phyloP scores from a whole-genome alignment of 2,113 vertebrate genomes.

The Plectropomus leopardus region DNA sequence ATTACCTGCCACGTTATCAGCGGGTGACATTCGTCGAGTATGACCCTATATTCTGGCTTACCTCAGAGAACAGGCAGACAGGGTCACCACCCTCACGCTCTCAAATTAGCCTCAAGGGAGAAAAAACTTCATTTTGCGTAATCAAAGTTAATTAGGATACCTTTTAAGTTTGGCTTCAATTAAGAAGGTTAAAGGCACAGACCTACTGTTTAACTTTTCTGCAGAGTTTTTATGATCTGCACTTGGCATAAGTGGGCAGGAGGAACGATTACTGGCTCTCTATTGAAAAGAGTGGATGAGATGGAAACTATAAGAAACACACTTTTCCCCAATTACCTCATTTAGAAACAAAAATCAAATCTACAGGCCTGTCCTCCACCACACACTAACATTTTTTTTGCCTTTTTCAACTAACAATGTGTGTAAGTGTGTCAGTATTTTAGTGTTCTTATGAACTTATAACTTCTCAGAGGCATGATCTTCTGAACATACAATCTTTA shows the following conservation, averaged over 20 bases:
- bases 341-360: not conserved
- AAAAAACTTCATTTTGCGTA: constrained; percentile 11
- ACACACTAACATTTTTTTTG: not conserved
- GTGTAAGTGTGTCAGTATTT: not conserved
- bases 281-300: not conserved
- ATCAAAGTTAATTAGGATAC: constrained; percentile 35
- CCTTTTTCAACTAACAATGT: not conserved
- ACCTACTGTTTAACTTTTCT: not conserved
- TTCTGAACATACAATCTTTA: too few species aligned
- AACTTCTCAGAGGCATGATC: too few species aligned
- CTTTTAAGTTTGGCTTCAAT: constrained; percentile 10
- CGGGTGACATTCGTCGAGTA: constrained; percentile 9
- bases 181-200: constrained; percentile 3
- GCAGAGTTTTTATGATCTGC: not conserved
- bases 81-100: constrained; percentile 19
- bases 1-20: constrained; percentile 49
- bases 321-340: not conserved
- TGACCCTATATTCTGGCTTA: constrained; percentile 13
- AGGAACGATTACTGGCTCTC: not conserved
- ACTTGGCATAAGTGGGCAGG: not conserved
- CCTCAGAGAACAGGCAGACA: constrained; percentile 3
- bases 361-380: not conserved
- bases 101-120: constrained; percentile 19
- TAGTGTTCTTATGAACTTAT: too few species aligned
- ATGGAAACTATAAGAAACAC: not conserved